Evolutionary conservation across 2,888 invertebrate species (phyloP), one percentile per base, ranked within the genome.

Genomic region (Drosophila mimetica): DNA sequence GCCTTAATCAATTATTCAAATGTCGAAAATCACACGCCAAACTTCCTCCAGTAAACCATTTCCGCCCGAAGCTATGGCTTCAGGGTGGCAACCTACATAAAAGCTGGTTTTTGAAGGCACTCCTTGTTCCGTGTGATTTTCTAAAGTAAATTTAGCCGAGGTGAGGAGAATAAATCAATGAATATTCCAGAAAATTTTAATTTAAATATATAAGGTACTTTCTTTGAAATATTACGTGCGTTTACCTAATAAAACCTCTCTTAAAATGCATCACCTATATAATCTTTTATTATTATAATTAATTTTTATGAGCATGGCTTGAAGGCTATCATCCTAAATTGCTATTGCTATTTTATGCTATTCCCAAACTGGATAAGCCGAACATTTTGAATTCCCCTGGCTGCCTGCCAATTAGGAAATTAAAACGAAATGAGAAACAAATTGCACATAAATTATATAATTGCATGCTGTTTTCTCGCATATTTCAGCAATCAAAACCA

Each of bases 391-490:
- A 6, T 18, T 9, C 30, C 3, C 16, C 13, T 9, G 13, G 20
- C 11, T 48, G 32, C 2, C 41, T 42, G 34, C 34, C 34, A 65
- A 51, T 67, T 50, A 48, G 16, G 28, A 57, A 65, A 65, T 67
- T 63, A 50, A 44, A 57, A 22, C 13, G 16, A 28, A 67, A 58
- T 51, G 46, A 39, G 34, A 25, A 42, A 42, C 44, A 67, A 51
- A 58, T 66, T 47, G 30, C 66, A 41, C 47, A 66, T 58, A 51
- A 67, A 66, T 65, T 66, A 51, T 58, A 66, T 41, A 67, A 66
- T 66, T 67, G 14, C 25, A 46, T 51, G 39, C 32, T n/a, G 36
- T 54, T 60, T 46, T 30, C 14, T 7, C 11, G 48, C 32, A 22
- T 13, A 16, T 55, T 63, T 14, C 32, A 25, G 25, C 37, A 63